Base-by-base conservation (phyloP, 2,113 vertebrate genomes). In the Hippocampus comes region DNA sequence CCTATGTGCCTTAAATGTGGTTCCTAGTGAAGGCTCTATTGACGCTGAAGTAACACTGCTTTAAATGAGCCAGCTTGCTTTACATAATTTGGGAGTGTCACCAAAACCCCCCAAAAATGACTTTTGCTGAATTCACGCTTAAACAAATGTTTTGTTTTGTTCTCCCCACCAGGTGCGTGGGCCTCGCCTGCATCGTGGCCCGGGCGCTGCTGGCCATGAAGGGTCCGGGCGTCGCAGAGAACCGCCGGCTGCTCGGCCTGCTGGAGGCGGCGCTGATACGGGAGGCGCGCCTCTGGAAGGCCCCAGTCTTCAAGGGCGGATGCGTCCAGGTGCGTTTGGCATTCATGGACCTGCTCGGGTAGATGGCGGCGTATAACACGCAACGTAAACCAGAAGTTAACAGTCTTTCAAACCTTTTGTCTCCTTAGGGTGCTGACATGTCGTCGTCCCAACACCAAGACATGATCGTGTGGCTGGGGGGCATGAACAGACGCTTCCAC, bases 241-340 rank as follows among this genome's bases (percentile, higher is more conserved):
- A 72, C 75, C 79, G 63, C 0, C 51, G 57, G 34, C 77, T 94
- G 79, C 75, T 69, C 10, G 69, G 67, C 18, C 69, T 90, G n/a
- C 81, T 95, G 80, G 87, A 93, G 63, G 88, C 88, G 0, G 90
- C 91, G 21, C 89, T 95, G 76, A 68, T 77, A 43, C 63, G 90
- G 68, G 93, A 94, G 79, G 68, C 71, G 59, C 88, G 86, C 5
- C 84, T 93, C 34, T 95, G 94, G 92, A 94, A 94, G 82, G 89
- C 77, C 1, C 92, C 92, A 0, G 70, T 91, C 74, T 92, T 93
- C 77, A 89, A 91, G 71, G 84, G 86, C 4, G 87, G 84, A 43
- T 75, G 70, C 34, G 64, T 94, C 78, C 93, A 92, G 91, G 92
- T 93, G 67, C 75, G 86, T 63, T 10, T 9, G 38, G 53, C 4